Conservation (phyloP, 2,888 invertebrate species). For the Diaprepes abbreviatus region DNA sequence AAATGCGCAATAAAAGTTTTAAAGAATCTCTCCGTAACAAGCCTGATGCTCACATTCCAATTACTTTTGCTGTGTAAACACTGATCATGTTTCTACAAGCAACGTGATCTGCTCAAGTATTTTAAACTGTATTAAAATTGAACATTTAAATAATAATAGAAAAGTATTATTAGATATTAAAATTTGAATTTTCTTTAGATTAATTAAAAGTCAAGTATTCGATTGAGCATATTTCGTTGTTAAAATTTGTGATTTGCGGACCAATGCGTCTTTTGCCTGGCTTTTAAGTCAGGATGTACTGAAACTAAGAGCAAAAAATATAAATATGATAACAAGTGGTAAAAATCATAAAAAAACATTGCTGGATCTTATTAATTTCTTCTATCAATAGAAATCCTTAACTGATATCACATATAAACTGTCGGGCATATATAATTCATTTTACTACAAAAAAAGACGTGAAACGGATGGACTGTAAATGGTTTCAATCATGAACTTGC, state of each 20-base stretch:
- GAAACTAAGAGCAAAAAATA: constrained; percentile 62
- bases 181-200: constrained; percentile 56
- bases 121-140: background rate
- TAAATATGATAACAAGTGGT: background rate
- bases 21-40: background rate
- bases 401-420: no score
- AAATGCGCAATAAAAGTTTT: no score
- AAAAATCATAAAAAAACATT: background rate
- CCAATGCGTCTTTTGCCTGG: constrained; percentile 61
- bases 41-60: constrained; percentile 27
- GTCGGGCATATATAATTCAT: no score
- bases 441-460: no score
- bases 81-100: constrained; percentile 1
- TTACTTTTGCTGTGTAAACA: constrained; percentile 16
- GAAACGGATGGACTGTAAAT: no score
- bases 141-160: background rate
- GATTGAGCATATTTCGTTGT: constrained; percentile 39
- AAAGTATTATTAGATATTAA: constrained; percentile 33
- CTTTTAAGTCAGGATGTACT: constrained; percentile 55
- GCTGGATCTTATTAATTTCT: no score
- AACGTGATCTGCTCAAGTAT: constrained; percentile 17
- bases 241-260: constrained; percentile 64
- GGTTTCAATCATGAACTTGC: no score
- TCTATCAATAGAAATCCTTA: no score
- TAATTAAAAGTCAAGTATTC: constrained; percentile 4